Evolutionary conservation across 2,888 invertebrate species (phyloP).

Genomic region (Steinernema carpocapsae): DNA sequence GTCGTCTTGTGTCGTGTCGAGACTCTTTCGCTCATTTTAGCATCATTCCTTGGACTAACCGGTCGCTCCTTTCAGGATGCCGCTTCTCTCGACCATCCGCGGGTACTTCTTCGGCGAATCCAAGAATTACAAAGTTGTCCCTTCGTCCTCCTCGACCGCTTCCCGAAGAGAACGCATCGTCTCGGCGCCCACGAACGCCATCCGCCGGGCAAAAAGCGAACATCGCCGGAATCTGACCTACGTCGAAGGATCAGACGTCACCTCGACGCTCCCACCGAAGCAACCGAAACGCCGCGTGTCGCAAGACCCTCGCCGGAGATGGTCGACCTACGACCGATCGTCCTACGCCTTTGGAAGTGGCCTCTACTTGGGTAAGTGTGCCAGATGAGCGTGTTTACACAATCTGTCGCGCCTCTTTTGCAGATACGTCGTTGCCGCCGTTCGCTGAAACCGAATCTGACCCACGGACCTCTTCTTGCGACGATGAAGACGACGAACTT

Average conservation of each 20-base stretch:
- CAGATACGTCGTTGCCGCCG: not conserved
- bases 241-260: no score
- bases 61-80: not conserved
- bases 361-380: not conserved
- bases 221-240: not conserved
- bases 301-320: not conserved
- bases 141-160: not conserved
- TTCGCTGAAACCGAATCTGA: not conserved
- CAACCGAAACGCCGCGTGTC: no score
- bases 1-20: no score
- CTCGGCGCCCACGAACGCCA: not conserved
- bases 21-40: not conserved
- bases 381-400: not conserved
- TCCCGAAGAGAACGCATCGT: not conserved
- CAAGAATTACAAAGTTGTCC: constrained; percentile 3
- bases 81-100: not conserved
- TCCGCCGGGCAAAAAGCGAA: not conserved
- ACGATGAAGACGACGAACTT: not conserved
- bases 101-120: not conserved
- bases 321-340: not conserved
- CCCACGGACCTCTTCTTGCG: no score
- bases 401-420: not conserved
- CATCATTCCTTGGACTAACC: no score
- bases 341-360: not conserved
- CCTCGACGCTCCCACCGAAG: no score